phyloP scores from a whole-genome alignment of 2,113 vertebrate species.

The Pao palembangensis region DNA sequence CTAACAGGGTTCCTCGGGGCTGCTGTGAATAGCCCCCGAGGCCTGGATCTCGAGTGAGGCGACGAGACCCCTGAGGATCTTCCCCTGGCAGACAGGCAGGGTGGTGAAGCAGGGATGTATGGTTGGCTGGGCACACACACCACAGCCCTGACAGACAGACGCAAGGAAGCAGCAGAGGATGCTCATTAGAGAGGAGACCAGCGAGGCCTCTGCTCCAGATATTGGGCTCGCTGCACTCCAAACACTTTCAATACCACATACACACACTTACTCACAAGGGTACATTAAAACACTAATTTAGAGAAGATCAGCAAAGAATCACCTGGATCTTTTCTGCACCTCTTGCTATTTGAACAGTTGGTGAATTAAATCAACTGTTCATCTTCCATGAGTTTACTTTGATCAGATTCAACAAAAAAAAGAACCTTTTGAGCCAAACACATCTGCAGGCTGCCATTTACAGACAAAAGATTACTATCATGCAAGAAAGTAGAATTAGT shows the following conservation, averaged over 20 bases:
- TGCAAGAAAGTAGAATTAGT: not conserved
- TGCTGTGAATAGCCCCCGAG: conserved; percentile 54
- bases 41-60: conserved; percentile 58
- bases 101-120: conserved; percentile 51
- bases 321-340: conserved; percentile 16
- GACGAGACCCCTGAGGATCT: conserved; percentile 47
- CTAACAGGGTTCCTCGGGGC: conserved; percentile 45
- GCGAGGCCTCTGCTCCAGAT: conserved; percentile 53
- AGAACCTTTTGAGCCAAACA: no score
- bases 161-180: conserved; percentile 32
- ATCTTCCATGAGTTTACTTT: not conserved
- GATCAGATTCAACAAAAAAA: no score
- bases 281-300: conserved; percentile 28
- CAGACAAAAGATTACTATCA: not conserved
- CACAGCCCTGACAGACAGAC: conserved; percentile 53
- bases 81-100: conserved; percentile 45
- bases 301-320: conserved; percentile 27
- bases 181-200: conserved; percentile 56
- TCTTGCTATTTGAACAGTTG: conserved; percentile 8
- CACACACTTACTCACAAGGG: conserved; percentile 11
- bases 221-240: conserved; percentile 48
- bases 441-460: not conserved
- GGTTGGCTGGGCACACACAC: conserved; percentile 54
- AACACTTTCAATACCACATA: conserved; percentile 35
- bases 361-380: conserved; percentile 12